Evolutionary conservation across 2,888 invertebrate species (phyloP).

Genomic region (Polydrusus tereticollis): DNA sequence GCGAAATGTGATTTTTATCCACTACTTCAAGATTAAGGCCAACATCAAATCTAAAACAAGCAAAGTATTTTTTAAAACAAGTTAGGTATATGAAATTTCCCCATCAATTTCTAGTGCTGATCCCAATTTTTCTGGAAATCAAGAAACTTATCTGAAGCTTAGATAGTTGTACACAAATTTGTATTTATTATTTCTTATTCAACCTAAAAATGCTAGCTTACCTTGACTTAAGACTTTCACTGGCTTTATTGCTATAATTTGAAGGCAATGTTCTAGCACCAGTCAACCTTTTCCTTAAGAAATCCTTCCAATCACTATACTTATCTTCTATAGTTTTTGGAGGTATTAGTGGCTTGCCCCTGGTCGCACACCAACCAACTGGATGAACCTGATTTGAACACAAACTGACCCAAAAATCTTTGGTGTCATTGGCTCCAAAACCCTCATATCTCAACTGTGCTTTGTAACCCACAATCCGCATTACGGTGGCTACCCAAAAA

Average conservation of each 20-base stretch:
- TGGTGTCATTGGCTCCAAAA: slow-evolving; percentile 86
- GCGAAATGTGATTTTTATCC: slow-evolving; percentile 95
- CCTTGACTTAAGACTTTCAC: slow-evolving; percentile 83
- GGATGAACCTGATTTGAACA: slow-evolving; percentile 91
- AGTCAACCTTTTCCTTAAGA: slow-evolving; percentile 90
- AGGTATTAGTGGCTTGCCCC: slow-evolving; percentile 95
- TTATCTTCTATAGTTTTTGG: slow-evolving; percentile 93
- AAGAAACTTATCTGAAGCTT: too few relatives aligned
- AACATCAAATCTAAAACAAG: slow-evolving; percentile 77
- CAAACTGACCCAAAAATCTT: slow-evolving; percentile 97
- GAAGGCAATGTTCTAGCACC: slow-evolving; percentile 96
- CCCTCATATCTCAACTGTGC: slow-evolving; percentile 88
- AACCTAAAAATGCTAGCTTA: neutral
- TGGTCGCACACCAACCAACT: slow-evolving; percentile 97
- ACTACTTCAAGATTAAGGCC: slow-evolving; percentile 94
- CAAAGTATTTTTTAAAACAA: too few relatives aligned
- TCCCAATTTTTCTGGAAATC: too few relatives aligned
- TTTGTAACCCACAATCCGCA: slow-evolving; percentile 90
- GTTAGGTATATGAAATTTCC: too few relatives aligned
- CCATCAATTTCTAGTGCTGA: too few relatives aligned
- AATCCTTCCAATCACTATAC: slow-evolving; percentile 96
- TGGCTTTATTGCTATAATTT: slow-evolving; percentile 91
- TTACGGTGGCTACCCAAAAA: slow-evolving; percentile 97
- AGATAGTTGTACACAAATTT: too few relatives aligned
- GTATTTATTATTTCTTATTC: too few relatives aligned